Conservation (phyloP, 2,888 invertebrate genomes). For the Xestia sexstrigata region DNA sequence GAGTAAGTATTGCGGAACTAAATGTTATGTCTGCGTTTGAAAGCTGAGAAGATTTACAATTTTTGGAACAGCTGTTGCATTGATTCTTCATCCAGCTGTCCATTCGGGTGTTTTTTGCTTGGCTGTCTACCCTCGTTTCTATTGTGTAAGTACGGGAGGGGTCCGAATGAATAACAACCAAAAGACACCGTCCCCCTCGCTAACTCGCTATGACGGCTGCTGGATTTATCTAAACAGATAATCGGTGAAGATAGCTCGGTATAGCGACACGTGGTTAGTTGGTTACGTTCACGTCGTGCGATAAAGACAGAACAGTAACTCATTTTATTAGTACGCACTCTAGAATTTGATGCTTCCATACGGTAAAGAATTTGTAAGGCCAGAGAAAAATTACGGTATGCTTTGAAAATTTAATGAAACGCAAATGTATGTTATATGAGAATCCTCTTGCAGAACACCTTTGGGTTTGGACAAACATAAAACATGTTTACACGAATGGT, state of each 20-base stretch:
- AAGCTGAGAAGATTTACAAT: slow-evolving; percentile 48
- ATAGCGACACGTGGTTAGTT: slow-evolving; percentile 54
- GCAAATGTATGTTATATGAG: slow-evolving; percentile 4
- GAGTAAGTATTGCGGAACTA: slow-evolving; percentile 60
- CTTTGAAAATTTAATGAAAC: slow-evolving; percentile 9
- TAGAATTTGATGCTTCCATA: no score
- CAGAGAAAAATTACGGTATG: slow-evolving; percentile 8
- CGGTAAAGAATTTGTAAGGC: slow-evolving; percentile 3
- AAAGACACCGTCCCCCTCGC: slow-evolving; percentile 75
- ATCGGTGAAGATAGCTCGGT: slow-evolving; percentile 74
- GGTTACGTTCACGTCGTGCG: slow-evolving; percentile 57
- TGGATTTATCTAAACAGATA: slow-evolving; percentile 82
- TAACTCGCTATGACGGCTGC: slow-evolving; percentile 72
- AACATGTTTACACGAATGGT: slow-evolving; percentile 34
- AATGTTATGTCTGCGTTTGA: slow-evolving; percentile 53
- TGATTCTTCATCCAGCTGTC: slow-evolving; percentile 41
- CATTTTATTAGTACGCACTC: slow-evolving; percentile 14
- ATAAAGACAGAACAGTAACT: slow-evolving; percentile 56
- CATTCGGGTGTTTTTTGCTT: slow-evolving; percentile 63
- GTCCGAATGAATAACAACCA: slow-evolving; percentile 80
- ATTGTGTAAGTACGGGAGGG: slow-evolving; percentile 71
- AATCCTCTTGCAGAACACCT: slow-evolving; percentile 2
- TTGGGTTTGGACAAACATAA: slow-evolving; percentile 19
- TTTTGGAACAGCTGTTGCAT: slow-evolving; percentile 64
- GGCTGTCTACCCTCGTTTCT: slow-evolving; percentile 56